Percentiles rank a stretch among this genome's conserved stretches.
Evolutionary conservation across 1,140 invertebrate genomes (phyloP).

Genomic region (Psix sp.): DNA sequence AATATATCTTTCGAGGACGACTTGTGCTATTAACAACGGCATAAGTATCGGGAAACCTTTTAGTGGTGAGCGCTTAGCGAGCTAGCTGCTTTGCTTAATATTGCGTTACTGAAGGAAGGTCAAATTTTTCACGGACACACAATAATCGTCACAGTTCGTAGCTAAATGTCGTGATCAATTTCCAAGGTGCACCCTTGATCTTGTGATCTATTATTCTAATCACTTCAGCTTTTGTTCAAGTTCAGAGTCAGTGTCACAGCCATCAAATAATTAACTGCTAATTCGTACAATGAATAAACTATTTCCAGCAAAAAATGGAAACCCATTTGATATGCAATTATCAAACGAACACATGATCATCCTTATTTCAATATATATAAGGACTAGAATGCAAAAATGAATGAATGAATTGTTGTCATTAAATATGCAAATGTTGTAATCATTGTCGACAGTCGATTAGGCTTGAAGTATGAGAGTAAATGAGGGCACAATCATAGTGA

Average conservation of each 20-base stretch:
- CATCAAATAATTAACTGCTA: too few species aligned
- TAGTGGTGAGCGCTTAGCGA: conserved; percentile 61
- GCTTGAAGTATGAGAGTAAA: conserved; percentile 33
- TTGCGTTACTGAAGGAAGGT: conserved; percentile 42
- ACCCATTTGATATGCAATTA: too few species aligned
- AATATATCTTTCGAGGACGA: conserved; percentile 67
- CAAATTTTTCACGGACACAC: conserved; percentile 35
- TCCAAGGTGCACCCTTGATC: conserved; percentile 22
- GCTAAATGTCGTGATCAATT: conserved; percentile 32
- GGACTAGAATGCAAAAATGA: too few species aligned
- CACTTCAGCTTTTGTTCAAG: conserved; percentile 1
- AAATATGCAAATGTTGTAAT: too few species aligned
- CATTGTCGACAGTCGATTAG: too few species aligned
- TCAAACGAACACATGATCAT: too few species aligned
- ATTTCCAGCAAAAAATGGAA: too few species aligned
- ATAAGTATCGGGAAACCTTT: conserved; percentile 68
- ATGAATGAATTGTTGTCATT: too few species aligned
- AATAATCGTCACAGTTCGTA: conserved; percentile 30
- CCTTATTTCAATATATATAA: not conserved
- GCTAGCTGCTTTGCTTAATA: conserved; percentile 65
- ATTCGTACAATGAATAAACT: too few species aligned
- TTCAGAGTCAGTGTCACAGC: conserved; percentile 23
- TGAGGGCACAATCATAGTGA: not conserved
- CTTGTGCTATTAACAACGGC: conserved; percentile 66
- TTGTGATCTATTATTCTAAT: not conserved